phyloP scores from a whole-genome alignment of 1,140 invertebrate genomes.

The Diprion similis region DNA sequence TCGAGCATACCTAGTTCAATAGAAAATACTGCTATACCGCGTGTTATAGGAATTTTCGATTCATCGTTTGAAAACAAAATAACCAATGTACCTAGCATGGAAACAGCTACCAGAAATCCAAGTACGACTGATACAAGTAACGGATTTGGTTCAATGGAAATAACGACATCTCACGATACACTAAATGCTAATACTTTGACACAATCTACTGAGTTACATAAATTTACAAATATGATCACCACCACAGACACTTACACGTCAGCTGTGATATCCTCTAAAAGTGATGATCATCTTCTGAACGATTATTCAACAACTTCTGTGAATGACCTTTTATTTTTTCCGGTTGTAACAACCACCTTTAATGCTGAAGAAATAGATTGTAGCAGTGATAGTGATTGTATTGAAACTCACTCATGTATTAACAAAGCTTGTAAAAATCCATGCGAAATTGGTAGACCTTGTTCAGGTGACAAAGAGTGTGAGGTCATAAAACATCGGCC shows the following conservation, averaged over 20 bases:
- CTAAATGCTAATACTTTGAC: conserved; percentile 3
- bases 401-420: conserved; percentile 62
- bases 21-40: not conserved
- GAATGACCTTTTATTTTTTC: too few species aligned
- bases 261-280: not conserved
- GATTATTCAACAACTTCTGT: not conserved
- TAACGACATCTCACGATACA: not conserved
- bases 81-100: too few species aligned
- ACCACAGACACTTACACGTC: conserved; percentile 8
- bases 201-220: not conserved
- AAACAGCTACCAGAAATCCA: not conserved
- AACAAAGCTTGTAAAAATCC: conserved; percentile 64
- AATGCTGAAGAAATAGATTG: conserved; percentile 32
- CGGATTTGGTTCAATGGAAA: not conserved
- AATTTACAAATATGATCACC: not conserved
- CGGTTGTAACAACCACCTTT: not conserved
- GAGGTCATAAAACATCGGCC: conserved; percentile 59
- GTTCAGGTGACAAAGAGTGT: conserved; percentile 51
- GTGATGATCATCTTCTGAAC: not conserved
- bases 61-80: too few species aligned
- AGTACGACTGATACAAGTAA: not conserved
- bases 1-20: not conserved
- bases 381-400: conserved; percentile 57
- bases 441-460: conserved; percentile 58
- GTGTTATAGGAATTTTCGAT: too few species aligned